Conservation (phyloP, 2,797 vertebrate species). For the Sebastes baramenuke region DNA sequence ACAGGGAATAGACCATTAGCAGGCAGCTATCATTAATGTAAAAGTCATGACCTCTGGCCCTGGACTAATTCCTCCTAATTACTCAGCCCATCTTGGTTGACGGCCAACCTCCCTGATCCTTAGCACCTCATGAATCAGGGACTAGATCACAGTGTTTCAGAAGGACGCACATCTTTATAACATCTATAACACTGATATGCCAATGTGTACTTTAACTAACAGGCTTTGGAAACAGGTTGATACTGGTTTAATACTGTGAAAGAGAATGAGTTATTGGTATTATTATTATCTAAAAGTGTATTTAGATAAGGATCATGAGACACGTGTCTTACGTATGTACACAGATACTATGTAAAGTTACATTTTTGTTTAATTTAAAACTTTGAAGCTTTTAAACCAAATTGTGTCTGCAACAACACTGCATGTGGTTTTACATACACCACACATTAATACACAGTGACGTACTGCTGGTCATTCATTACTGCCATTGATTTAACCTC, state of each 20-base stretch:
- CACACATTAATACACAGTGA: neutral
- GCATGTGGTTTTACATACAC: neutral
- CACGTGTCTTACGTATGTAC: neutral
- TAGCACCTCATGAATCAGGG: slow-evolving; percentile 2
- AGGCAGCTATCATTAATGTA: slow-evolving; percentile 5
- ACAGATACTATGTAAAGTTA: neutral
- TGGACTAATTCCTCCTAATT: slow-evolving; percentile 40
- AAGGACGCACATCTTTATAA: neutral
- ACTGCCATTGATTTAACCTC: neutral
- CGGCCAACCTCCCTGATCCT: neutral
- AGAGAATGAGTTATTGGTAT: neutral
- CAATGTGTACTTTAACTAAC: neutral
- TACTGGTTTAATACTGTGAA: neutral
- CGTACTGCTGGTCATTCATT: neutral
- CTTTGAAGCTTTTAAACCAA: neutral
- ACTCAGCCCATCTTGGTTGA: slow-evolving; percentile 21
- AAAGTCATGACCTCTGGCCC: slow-evolving; percentile 21
- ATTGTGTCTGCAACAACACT: neutral
- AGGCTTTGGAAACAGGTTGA: neutral
- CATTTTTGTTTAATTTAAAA: neutral
- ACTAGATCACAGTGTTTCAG: neutral
- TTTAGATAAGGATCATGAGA: neutral
- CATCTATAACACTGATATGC: neutral
- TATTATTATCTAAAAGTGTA: neutral
- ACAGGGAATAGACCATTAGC: neutral